Evolutionary conservation across 92 coral and sea anemone genomes (phyloP), one percentile per base, ranked within the genome.

Genomic region (Micromussa lordhowensis): DNA sequence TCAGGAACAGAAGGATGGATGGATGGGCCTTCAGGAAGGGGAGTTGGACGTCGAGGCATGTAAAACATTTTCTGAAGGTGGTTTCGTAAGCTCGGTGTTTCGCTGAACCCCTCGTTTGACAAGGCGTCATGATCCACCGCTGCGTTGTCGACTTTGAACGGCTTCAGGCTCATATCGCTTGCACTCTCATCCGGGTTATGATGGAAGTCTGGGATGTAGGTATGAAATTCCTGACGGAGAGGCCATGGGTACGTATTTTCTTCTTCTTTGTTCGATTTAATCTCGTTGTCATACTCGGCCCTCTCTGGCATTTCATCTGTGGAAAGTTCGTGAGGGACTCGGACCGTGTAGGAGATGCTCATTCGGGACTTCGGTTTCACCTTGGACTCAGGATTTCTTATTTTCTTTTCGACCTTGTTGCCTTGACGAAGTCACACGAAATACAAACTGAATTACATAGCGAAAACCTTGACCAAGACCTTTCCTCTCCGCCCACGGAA

Each of bases 361-460:
- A 82, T 80, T 79, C 96, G 91, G 22, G 91, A 44, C 10, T 73
- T 86, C 69, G 91, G 78, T 19, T 69, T 77, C 54, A 4, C 24
- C 24, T 82, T 59, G 16, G 82, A 17, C 38, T 83, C 78, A 75
- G 61, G 14, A 19, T 24, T 28, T 29, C 36, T 73, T 19, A 36
- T 26, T 24, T 35, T 35, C 81, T 57, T 55, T 31, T 61, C 88
- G 48, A 88, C 86, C 86, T 78, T 81, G 86, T 84, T 92, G 80
- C 96, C 96, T 94, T 94, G 70, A 81, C 80, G 82, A 92, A 80
- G 49, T 66, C 90, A 77, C 63, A 82, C 91, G 82, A 83, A 68
- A 84, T 22, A 22, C 38, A 83, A 29, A 74, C 17, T 73, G 12
- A n/a, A 54, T 58, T 73, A 22, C 18, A 7, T 30, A 55, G 26